Evolutionary conservation across 2,888 invertebrate species (phyloP), one percentile per base, ranked within the genome.

Genomic region (Agonopterix heracliana): DNA sequence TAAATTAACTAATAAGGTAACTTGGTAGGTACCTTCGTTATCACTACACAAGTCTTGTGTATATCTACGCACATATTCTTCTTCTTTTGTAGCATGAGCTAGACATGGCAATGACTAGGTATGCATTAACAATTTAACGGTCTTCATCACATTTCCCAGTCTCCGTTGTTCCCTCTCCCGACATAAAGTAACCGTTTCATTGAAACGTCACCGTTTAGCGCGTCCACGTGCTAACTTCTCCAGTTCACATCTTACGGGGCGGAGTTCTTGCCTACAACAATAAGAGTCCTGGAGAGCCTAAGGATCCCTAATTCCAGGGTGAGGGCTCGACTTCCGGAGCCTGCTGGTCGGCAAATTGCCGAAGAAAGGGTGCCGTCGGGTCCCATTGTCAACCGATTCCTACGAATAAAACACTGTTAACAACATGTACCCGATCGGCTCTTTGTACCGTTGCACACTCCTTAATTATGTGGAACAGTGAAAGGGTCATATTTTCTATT

Each of bases 401-500:
- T 75, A 75, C 76, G 83, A 71, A 86, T 77, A 87, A 86, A 84
- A 82, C 75, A 79, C 65, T 73, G 78, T 80, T 81, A 78, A 76
- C 76, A 81, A 79, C 72, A 71, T 81, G 85, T 84, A 75, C 85
- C 83, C 77, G 84, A 87, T 85, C 77, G 77, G 63, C 71, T 64
- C 71, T 78, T 87, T 87, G 85, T 86, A 59, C 71, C 61, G 69
- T 74, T 60, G 78, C 81, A 78, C 77, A 83, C 88, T 84, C 86
- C 77, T 83, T 81, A 87, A 88, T 88, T 88, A 88, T 83, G 70
- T 80, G 69, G 81, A 84, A 84, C 82, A 78, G 81, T 81, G 77
- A 83, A 88, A 84, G 88, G 88, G 88, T 87, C 87, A 87, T 79
- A 83, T 86, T 87, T 86, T 87, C 84, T 86, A 87, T 85, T 85